Evolutionary conservation across 2,888 invertebrate species (phyloP).

Genomic region (Parnassius mnemosyne): DNA sequence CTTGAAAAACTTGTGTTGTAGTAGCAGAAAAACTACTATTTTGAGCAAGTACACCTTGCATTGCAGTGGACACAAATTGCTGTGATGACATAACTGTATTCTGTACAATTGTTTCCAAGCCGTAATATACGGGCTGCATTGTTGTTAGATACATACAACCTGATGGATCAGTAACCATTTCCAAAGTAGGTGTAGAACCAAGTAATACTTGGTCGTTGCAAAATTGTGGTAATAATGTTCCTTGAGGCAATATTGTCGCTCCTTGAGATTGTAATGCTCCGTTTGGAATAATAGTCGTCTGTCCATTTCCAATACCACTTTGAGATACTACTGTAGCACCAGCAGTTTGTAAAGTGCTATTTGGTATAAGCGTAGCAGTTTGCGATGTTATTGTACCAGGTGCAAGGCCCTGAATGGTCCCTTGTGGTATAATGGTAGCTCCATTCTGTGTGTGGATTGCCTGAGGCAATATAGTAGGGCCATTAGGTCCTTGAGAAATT

Average conservation of each 20-base stretch:
- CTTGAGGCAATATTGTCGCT: constrained; percentile 82
- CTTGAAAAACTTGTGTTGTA: constrained; percentile 91
- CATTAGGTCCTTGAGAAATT: constrained; percentile 77
- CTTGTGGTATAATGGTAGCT: constrained; percentile 83
- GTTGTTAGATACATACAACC: constrained; percentile 82
- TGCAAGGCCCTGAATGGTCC: constrained; percentile 69
- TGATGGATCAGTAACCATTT: constrained; percentile 82
- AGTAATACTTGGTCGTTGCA: constrained; percentile 82
- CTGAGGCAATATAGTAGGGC: constrained; percentile 82
- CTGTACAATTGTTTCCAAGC: constrained; percentile 91
- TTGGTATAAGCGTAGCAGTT: constrained; percentile 63
- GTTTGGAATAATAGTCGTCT: constrained; percentile 74
- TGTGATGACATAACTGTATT: constrained; percentile 95
- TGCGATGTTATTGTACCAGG: constrained; percentile 64
- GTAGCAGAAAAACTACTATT: constrained; percentile 92
- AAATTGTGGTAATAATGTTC: constrained; percentile 76
- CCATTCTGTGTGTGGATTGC: constrained; percentile 80
- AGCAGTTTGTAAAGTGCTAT: constrained; percentile 63
- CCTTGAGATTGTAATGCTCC: constrained; percentile 77
- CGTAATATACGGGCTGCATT: constrained; percentile 89
- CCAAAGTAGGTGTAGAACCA: constrained; percentile 82
- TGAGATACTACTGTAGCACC: constrained; percentile 71
- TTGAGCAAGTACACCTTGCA: constrained; percentile 89
- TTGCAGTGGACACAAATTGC: constrained; percentile 89
- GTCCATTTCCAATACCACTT: constrained; percentile 73